Conservation (phyloP, 2,113 vertebrate genomes). For the Salvelinus fontinalis region DNA sequence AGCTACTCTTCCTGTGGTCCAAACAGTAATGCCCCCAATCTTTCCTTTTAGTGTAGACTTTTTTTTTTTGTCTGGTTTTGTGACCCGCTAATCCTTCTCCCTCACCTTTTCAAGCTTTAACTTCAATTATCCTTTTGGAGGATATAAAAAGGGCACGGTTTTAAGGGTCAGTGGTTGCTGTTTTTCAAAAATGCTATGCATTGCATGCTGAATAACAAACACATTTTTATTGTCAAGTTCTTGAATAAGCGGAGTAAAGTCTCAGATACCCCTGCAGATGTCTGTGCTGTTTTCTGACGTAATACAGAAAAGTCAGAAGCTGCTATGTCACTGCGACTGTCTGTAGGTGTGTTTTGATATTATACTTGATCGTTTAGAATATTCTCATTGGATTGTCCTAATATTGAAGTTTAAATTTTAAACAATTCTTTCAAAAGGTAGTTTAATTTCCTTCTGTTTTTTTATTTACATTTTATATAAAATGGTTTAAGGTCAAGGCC, state of each 20-base stretch:
- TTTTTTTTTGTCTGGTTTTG: conserved; percentile 9
- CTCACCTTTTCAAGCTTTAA: conserved; percentile 10
- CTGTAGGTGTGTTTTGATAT: conserved; percentile 71
- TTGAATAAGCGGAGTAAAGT: conserved; percentile 29
- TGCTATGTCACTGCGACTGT: conserved; percentile 75
- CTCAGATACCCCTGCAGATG: conserved; percentile 61
- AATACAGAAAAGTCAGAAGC: conserved; percentile 84
- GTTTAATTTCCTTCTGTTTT: conserved; percentile 61
- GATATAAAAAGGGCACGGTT: conserved; percentile 76
- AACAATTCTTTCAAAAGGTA: conserved; percentile 55
- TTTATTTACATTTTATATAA: conserved; percentile 37
- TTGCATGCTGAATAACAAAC: conserved; percentile 75
- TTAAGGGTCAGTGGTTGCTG: conserved; percentile 47
- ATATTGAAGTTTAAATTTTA: no score
- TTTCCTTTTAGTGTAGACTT: conserved; percentile 29
- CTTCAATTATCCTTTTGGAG: conserved; percentile 58
- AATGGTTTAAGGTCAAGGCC: conserved; percentile 49
- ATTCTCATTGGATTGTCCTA: conserved; percentile 62
- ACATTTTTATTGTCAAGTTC: conserved; percentile 60
- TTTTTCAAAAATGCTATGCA: conserved; percentile 71
- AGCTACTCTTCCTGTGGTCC: no score
- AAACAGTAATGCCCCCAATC: background rate
- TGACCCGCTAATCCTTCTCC: conserved; percentile 16
- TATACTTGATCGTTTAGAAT: conserved; percentile 66
- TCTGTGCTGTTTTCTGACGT: conserved; percentile 81